Percentiles rank a stretch among this genome's conserved stretches.
Conservation (phyloP, 2,113 vertebrate species). For the Camelus bactrianus region DNA sequence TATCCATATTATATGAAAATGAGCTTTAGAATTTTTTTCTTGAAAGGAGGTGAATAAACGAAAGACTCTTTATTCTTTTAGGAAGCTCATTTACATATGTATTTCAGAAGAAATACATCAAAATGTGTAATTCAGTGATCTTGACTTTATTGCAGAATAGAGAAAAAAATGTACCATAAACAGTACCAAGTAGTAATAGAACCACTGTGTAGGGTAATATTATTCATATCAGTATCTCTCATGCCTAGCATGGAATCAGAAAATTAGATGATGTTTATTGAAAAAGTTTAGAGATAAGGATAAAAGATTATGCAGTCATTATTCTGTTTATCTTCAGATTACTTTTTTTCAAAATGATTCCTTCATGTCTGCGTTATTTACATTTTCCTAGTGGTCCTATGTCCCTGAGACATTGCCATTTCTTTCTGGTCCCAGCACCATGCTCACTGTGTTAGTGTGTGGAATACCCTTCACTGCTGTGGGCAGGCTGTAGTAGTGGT, state of each 20-base stretch:
- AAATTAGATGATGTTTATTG: not conserved
- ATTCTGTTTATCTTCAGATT: not conserved
- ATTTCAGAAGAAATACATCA: constrained; percentile 20
- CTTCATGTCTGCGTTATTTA: not conserved
- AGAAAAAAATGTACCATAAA: not conserved
- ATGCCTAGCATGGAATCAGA: not conserved
- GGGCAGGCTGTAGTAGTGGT: not conserved
- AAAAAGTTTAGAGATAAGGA: not conserved
- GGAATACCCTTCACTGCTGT: not conserved
- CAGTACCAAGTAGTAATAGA: not conserved
- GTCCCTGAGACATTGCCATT: not conserved
- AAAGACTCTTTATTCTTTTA: not conserved
- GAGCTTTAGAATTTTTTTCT: constrained; percentile 9
- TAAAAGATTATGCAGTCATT: not conserved
- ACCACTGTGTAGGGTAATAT: not conserved
- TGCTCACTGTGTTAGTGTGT: not conserved
- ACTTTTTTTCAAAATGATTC: not conserved
- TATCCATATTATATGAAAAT: not conserved
- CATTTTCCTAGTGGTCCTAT: not conserved
- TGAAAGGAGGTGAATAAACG: not conserved
- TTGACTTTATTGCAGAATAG: not conserved
- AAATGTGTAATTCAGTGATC: not conserved
- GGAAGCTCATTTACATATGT: not conserved
- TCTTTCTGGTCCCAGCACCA: not conserved
- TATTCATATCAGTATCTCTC: not conserved